phyloP scores from a whole-genome alignment of 2,888 invertebrate species.

The Candidula unifasciata region DNA sequence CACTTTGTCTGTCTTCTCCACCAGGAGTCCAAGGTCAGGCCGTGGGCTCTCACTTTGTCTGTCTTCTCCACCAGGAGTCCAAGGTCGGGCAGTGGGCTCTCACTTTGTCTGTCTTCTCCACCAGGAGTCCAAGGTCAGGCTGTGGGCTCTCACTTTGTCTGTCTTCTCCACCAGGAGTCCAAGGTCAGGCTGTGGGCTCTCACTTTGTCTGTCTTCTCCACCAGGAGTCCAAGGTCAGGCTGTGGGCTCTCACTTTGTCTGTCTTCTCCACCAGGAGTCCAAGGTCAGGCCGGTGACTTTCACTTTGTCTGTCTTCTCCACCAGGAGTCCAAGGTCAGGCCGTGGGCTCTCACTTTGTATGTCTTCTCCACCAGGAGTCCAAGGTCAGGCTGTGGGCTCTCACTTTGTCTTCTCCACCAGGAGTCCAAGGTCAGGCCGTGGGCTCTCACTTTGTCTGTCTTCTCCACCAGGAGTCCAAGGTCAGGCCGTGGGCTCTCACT shows the following conservation, averaged over 20 bases:
- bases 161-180: not conserved
- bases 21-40: slow-evolving; percentile 4
- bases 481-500: slow-evolving; percentile 27
- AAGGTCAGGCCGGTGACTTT: slow-evolving; percentile 5
- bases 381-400: slow-evolving; percentile 22
- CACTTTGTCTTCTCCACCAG: not conserved
- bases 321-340: slow-evolving; percentile 4
- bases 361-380: not conserved
- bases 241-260: not conserved
- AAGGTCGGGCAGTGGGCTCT: slow-evolving; percentile 10
- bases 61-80: not conserved
- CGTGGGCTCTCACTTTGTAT: not conserved
- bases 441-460: not conserved
- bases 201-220: not conserved
- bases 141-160: not conserved
- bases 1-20: not conserved
- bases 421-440: slow-evolving; percentile 5
- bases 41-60: not conserved
- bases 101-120: not conserved
- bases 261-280: not conserved
- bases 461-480: not conserved
- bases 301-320: not conserved
- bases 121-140: slow-evolving; percentile 4
- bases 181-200: slow-evolving; percentile 18
- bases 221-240: slow-evolving; percentile 4